Conservation (phyloP, 2,113 vertebrate genomes). For the Anarrhichthys ocellatus region DNA sequence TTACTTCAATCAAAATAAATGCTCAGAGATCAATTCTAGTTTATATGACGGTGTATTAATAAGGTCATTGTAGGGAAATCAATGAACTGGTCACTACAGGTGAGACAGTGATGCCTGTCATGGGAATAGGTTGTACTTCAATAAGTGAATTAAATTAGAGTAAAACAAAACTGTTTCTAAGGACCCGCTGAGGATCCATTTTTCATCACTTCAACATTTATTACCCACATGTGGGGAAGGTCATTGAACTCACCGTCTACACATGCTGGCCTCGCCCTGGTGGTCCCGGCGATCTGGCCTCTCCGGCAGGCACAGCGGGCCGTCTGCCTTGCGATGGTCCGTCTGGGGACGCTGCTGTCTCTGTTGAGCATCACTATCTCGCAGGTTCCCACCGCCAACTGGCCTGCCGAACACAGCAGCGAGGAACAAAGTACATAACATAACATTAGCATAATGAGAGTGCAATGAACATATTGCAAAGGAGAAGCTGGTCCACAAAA, state of each 20-base stretch:
- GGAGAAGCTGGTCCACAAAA: slow-evolving; percentile 50
- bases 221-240: not conserved
- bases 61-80: not conserved
- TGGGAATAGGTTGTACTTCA: slow-evolving; percentile 14
- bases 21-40: slow-evolving; percentile 7
- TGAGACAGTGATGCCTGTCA: not conserved
- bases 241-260: slow-evolving; percentile 84
- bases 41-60: not conserved
- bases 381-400: slow-evolving; percentile 87
- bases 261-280: slow-evolving; percentile 86
- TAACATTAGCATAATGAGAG: slow-evolving; percentile 62
- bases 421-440: slow-evolving; percentile 39
- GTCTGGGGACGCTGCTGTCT: slow-evolving; percentile 87
- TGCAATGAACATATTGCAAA: slow-evolving; percentile 56
- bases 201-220: not conserved
- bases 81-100: not conserved
- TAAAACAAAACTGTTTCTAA: slow-evolving; percentile 10
- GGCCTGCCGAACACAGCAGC: slow-evolving; percentile 79
- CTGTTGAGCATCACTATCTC: slow-evolving; percentile 89
- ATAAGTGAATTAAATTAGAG: slow-evolving; percentile 11
- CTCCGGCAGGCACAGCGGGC: slow-evolving; percentile 87
- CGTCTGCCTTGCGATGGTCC: slow-evolving; percentile 87
- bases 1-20: slow-evolving; percentile 12
- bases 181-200: not conserved
- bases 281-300: slow-evolving; percentile 89